phyloP scores from a whole-genome alignment of 2,888 invertebrate genomes.

The Rhagophthalmus giganteus region DNA sequence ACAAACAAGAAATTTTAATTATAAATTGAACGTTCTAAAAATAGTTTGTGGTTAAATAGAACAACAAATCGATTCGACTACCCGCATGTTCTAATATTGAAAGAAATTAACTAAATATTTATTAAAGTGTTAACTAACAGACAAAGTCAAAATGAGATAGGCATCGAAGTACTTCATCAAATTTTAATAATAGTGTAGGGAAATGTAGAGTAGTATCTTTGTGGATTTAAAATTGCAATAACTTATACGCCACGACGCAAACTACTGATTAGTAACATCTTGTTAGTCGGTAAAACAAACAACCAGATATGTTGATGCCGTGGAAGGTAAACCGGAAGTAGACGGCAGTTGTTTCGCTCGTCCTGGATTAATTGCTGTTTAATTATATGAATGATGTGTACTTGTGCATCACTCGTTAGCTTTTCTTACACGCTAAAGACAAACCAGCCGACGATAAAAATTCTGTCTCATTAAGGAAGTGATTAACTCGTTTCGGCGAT shows the following conservation, averaged over 20 bases:
- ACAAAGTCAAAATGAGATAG: slow-evolving; percentile 6
- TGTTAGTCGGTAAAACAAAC: slow-evolving; percentile 23
- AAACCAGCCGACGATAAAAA: slow-evolving; percentile 24
- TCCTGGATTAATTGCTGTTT: slow-evolving; percentile 36
- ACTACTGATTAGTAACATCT: slow-evolving; percentile 21
- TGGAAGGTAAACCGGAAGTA: slow-evolving; percentile 32
- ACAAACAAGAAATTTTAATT: too few relatives aligned
- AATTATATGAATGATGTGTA: slow-evolving; percentile 35
- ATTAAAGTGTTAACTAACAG: slow-evolving; percentile 13
- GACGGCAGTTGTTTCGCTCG: slow-evolving; percentile 32
- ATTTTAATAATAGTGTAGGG: slow-evolving; percentile 9
- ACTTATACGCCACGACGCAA: slow-evolving; percentile 15
- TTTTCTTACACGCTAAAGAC: slow-evolving; percentile 27
- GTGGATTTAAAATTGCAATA: slow-evolving; percentile 15
- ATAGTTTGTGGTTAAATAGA: too few relatives aligned
- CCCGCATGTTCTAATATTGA: slow-evolving; percentile 2
- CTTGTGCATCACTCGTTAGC: slow-evolving; percentile 31
- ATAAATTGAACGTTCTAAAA: too few relatives aligned
- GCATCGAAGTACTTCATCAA: slow-evolving; percentile 11
- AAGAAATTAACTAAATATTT: slow-evolving; percentile 8
- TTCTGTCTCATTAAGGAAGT: slow-evolving; percentile 25
- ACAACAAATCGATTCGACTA: slow-evolving; percentile 1
- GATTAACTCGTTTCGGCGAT: slow-evolving; percentile 26
- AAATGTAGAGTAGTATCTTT: slow-evolving; percentile 8
- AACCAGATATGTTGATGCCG: slow-evolving; percentile 9